Percentiles rank a stretch among this genome's conserved stretches.
Evolutionary conservation across 2,888 invertebrate genomes (phyloP).

Genomic region (Pandemis heparana): DNA sequence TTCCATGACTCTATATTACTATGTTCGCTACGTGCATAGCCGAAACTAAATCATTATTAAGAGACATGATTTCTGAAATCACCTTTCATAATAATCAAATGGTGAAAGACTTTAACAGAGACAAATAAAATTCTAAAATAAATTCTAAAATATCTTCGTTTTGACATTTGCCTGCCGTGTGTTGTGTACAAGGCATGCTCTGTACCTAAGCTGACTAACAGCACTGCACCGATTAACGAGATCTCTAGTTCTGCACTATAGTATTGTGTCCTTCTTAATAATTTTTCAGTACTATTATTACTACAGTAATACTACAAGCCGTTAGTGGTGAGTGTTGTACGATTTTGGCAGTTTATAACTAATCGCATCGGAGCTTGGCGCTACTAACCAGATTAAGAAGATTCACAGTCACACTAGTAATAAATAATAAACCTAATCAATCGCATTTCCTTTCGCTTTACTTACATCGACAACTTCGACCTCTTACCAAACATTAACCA

Average conservation of each 20-base stretch:
- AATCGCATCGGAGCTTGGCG: conserved; percentile 68
- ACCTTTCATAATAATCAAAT: conserved; percentile 56
- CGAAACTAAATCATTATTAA: conserved; percentile 25
- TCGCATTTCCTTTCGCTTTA: conserved; percentile 20
- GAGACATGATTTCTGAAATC: conserved; percentile 37
- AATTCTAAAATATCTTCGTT: conserved; percentile 78
- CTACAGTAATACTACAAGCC: conserved; percentile 80
- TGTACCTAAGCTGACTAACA: conserved; percentile 82
- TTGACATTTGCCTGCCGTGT: conserved; percentile 78
- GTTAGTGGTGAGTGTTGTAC: conserved; percentile 84
- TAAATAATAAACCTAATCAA: conserved; percentile 13
- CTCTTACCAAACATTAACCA: conserved; percentile 15
- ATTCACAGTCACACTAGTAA: conserved; percentile 15
- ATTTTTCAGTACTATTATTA: conserved; percentile 77
- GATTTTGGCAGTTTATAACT: conserved; percentile 78
- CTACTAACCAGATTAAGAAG: conserved; percentile 54
- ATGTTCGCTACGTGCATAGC: conserved; percentile 76
- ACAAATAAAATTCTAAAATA: conserved; percentile 44
- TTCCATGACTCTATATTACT: conserved; percentile 65
- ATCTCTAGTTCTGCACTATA: conserved; percentile 75
- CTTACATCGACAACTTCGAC: conserved; percentile 5
- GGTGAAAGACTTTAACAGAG: conserved; percentile 64
- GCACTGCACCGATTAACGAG: conserved; percentile 78
- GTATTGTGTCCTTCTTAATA: conserved; percentile 77
- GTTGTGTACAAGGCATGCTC: conserved; percentile 80